Conservation (phyloP, 2,797 vertebrate species). For the Chelidonichthys spinosus region DNA sequence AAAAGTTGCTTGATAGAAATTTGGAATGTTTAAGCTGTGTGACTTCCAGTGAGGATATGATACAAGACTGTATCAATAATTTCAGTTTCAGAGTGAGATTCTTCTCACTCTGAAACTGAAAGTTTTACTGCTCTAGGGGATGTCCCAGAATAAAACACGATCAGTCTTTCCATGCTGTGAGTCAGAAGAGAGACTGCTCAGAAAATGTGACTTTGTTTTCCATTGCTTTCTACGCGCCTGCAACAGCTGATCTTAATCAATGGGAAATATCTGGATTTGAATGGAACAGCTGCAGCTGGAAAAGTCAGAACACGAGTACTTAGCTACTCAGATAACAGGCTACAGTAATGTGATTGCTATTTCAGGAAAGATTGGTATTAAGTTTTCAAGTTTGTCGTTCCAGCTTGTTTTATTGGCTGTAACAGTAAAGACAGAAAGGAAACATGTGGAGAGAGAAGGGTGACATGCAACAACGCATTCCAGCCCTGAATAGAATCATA, state of each 20-base stretch:
- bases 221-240: slow-evolving; percentile 7
- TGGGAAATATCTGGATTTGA: slow-evolving; percentile 39
- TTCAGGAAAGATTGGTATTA: neutral
- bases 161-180: slow-evolving; percentile 32
- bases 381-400: too few relatives aligned
- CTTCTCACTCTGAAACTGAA: neutral
- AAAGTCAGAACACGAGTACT: neutral
- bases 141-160: neutral
- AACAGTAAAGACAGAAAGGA: neutral
- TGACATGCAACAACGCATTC: neutral
- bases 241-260: slow-evolving; percentile 39
- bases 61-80: neutral
- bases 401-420: neutral
- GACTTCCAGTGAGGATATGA: slow-evolving; percentile 13
- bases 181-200: neutral
- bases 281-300: slow-evolving; percentile 18
- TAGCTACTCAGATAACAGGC: neutral
- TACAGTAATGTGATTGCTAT: neutral
- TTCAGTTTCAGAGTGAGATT: neutral
- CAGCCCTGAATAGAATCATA: neutral
- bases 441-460: neutral
- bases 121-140: neutral
- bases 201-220: slow-evolving; percentile 30
- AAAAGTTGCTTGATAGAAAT: neutral
- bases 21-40: neutral